Base-by-base conservation (phyloP, 37 sponge, comb jelly and placozoan species). In the Ephydatia muelleri region DNA sequence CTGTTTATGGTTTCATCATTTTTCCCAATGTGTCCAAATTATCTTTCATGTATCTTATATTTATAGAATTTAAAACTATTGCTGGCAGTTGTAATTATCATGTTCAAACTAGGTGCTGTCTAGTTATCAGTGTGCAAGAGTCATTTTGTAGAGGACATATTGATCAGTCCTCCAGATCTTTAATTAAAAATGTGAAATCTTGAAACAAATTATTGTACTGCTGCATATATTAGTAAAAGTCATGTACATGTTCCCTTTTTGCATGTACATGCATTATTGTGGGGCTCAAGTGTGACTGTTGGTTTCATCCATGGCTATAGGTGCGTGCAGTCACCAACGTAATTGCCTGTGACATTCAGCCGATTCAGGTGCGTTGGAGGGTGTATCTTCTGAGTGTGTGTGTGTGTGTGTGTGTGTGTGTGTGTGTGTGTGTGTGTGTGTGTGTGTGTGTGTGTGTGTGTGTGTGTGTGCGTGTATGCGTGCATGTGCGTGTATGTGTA, bases 261-360 rank as follows among this genome's bases (percentile, higher is more conserved):
- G n/a, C n/a, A n/a, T n/a, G n/a, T n/a, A n/a, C n/a, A n/a, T n/a
- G n/a, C n/a, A n/a, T n/a, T n/a, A n/a, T n/a, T n/a, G n/a, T 16
- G 8, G 57, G 9, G 16, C 16, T 57, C 19, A 1, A 14, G 9
- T 13, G 16, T 57, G 19, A 57, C 1, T 57, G 16, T 21, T 1
- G 57, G 16, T 57, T 14, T 21, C 43, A 43, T 16, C 57, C 57
- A 57, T 57, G 57, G 19, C 38, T 39, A 66, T 73, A 95, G 96
- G 93, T 92, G 26, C 76, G 96, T 29, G 77, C 87, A 66, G 65
- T 92, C 0, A 77, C 91, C 26, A 69, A 95, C 30, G 72, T 73
- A 74, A 92, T 95, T 40, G 88, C 91, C 21, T 40, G 87, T 85
- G 96, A 87, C 0, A 95, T 95, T 22, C 96, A 95, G 73, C 96